These are phyloP conservation scores for Anthonomus grandis DNA, from an alignment of 1,140 invertebrate species.

Conservation along the genomic window DNA sequence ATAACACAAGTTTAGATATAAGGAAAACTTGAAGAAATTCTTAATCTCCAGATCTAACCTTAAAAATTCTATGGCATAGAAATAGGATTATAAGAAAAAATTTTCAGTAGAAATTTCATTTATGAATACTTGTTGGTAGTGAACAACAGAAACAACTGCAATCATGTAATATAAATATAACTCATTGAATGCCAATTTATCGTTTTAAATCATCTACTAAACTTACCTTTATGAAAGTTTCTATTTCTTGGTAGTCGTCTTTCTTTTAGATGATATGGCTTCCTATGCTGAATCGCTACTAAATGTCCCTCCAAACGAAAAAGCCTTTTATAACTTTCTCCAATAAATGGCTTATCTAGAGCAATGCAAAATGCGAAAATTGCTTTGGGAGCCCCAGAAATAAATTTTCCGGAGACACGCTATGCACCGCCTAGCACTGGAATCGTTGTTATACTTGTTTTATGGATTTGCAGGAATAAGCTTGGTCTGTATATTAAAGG, in stretches of 20 bases:
- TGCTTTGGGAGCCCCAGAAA: background rate
- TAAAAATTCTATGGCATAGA: background rate
- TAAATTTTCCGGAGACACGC: slow-evolving; percentile 15
- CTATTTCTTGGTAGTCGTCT: too few relatives aligned
- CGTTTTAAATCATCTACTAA: too few relatives aligned
- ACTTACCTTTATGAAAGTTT: too few relatives aligned
- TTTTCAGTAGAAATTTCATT: too few relatives aligned
- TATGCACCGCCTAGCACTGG: slow-evolving; percentile 19
- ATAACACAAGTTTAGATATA: background rate
- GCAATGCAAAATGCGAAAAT: background rate
- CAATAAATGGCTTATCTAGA: background rate
- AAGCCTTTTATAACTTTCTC: background rate
- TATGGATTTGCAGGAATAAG: background rate
- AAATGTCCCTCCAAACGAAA: background rate
- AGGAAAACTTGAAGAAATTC: too few relatives aligned
- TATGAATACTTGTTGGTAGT: too few relatives aligned
- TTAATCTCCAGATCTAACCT: background rate
- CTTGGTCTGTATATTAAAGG: too few relatives aligned
- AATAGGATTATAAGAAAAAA: background rate
- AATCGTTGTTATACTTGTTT: background rate
- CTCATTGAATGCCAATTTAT: too few relatives aligned
- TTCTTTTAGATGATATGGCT: too few relatives aligned
- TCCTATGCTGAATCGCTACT: too few relatives aligned
- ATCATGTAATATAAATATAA: too few relatives aligned
- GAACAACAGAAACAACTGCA: too few relatives aligned